Base-by-base conservation (phyloP, 2,113 vertebrate species). In the Miniopterus natalensis region DNA sequence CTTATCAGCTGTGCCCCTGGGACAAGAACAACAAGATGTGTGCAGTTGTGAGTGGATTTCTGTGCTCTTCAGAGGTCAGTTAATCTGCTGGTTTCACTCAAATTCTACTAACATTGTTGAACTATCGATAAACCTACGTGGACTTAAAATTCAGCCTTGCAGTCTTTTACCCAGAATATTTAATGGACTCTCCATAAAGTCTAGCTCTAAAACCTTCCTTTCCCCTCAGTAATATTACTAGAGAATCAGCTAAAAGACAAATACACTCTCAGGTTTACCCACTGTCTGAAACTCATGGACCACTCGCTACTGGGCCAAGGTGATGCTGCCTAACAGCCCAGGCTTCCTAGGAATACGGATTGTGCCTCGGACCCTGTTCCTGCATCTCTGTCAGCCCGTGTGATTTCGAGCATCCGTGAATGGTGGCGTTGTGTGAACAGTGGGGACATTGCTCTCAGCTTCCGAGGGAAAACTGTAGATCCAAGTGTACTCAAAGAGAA, bases 71-170 rank as follows among this genome's bases (percentile, higher is more conserved):
- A 63, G 84, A 94, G 88, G 11, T 79, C 49, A 81, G 14, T 92
- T 73, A 89, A 73, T 90, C 88, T 92, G 83, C 75, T 75, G 65
- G 31, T 84, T 80, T 92, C 75, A 88, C 49, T 94, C 75, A 92
- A 40, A 88, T 92, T 65, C 79, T 94, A 47, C 55, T 45, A 84
- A 45, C 63, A 75, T 71, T 84, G 92, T 93, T 77, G 81, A 96
- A 77, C 70, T 42, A 49, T 47, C 87, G 70, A 49, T 71, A 75
- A 66, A 83, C 18, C 31, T 71, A 87, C 63, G 18, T 75, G 15
- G 21, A 90, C 13, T 77, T 89, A 89, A 79, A 77, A 88, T 80
- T 84, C 40, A 96, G 45, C 25, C 55, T 75, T 75, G 29, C 23
- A 2, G 90, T 94, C 80, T 95, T 90, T 84, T 74, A 55, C 84